Evolutionary conservation across 1,140 invertebrate genomes (phyloP).

Genomic region (Philopotamus ludificatus): DNA sequence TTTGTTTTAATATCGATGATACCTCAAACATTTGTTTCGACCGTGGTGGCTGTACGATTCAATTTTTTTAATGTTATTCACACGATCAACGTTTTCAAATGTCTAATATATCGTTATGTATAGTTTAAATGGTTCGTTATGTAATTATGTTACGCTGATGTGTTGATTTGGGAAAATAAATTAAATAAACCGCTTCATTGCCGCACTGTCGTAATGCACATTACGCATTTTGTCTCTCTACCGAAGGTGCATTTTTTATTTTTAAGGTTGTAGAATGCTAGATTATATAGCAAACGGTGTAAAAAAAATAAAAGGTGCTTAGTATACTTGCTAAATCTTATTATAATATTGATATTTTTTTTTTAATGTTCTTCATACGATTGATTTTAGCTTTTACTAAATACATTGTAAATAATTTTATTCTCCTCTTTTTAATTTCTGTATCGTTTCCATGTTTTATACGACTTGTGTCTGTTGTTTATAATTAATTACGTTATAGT

Average conservation of each 20-base stretch:
- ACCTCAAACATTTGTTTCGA: no score
- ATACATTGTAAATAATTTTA: conserved; percentile 11
- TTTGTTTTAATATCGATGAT: no score
- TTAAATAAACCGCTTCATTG: no score
- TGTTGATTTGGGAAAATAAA: background rate
- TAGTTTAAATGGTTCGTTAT: conserved; percentile 1
- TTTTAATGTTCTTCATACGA: background rate
- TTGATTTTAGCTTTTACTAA: background rate
- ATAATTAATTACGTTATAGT: conserved; percentile 7
- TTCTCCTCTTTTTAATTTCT: background rate
- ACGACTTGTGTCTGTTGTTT: conserved; percentile 16
- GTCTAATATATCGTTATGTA: conserved; percentile 7
- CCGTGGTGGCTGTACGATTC: no score
- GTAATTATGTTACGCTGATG: background rate
- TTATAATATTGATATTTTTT: background rate
- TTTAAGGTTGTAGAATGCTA: conserved; percentile 10
- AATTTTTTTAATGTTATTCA: no score
- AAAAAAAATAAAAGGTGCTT: conserved; percentile 25
- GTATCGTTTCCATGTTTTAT: conserved; percentile 16
- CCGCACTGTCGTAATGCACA: no score
- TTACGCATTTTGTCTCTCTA: no score
- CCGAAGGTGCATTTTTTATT: conserved; percentile 10
- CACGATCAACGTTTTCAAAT: no score
- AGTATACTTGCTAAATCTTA: conserved; percentile 20
- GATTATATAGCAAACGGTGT: no score